These are phyloP conservation scores for Mormyrus iriodes DNA, from an alignment of 2,113 vertebrate genomes.

Conservation along the genomic window DNA sequence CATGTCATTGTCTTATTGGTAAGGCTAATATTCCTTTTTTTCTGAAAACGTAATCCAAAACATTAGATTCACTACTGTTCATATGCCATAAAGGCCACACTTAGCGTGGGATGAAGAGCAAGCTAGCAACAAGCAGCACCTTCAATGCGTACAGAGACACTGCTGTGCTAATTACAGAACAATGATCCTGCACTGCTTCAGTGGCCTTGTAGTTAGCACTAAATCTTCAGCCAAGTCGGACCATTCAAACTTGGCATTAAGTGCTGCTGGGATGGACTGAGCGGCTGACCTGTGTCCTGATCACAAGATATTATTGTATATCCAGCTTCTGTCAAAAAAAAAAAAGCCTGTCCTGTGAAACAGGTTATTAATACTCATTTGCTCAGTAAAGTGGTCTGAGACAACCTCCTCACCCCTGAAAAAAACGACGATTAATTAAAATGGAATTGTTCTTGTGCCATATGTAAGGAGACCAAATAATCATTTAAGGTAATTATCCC, in stretches of 20 bases:
- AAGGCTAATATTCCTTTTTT: conserved; percentile 4
- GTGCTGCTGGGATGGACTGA: background rate
- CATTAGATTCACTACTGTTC: background rate
- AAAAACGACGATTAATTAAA: conserved; percentile 26
- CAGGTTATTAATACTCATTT: background rate
- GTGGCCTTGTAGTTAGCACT: conserved; percentile 7
- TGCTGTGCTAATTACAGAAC: background rate
- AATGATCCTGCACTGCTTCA: background rate
- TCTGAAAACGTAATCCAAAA: background rate
- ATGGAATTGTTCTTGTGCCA: conserved; percentile 33
- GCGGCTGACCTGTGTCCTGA: background rate
- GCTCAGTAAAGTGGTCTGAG: conserved; percentile 39
- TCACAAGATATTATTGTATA: background rate
- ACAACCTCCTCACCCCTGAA: conserved; percentile 28
- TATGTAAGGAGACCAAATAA: background rate
- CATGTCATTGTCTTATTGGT: background rate
- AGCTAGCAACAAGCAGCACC: background rate
- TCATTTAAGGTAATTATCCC: conserved; percentile 8
- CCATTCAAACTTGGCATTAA: background rate
- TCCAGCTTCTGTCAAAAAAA: background rate
- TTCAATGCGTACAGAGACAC: background rate
- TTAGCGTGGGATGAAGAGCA: background rate
- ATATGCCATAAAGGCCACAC: background rate
- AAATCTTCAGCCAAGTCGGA: conserved; percentile 14
- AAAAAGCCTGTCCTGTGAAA: background rate